A percentile compares a stretch with the other conserved stretches of the same genome.
Evolutionary conservation across 2,113 vertebrate species (phyloP).

Genomic region (Centropus unirufus): DNA sequence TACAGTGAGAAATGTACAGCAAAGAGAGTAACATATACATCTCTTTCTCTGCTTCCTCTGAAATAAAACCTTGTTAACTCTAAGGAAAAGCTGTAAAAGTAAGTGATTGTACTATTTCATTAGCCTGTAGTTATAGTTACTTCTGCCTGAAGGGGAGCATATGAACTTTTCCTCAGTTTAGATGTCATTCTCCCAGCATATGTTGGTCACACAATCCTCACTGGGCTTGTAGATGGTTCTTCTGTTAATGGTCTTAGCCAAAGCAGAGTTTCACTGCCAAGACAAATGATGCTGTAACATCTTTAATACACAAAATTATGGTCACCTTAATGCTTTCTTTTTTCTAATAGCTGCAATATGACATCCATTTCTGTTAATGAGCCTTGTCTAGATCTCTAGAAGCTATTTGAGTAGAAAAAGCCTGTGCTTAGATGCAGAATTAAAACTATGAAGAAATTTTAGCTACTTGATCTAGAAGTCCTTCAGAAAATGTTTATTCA

Average conservation of each 20-base stretch:
- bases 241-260: background rate
- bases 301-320: background rate
- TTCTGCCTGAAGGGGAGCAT: background rate
- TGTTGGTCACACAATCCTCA: background rate
- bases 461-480: background rate
- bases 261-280: background rate
- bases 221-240: background rate
- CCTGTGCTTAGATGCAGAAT: background rate
- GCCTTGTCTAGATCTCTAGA: background rate
- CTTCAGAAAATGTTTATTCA: background rate
- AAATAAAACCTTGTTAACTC: background rate
- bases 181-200: background rate
- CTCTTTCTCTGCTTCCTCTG: background rate
- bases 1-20: background rate
- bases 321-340: background rate
- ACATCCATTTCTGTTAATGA: background rate
- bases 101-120: background rate
- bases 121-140: background rate
- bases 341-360: background rate
- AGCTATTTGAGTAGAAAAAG: background rate
- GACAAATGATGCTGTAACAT: background rate
- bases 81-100: background rate
- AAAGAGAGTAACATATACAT: background rate
- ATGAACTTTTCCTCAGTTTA: background rate
- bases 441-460: background rate